Evolutionary conservation across 2,113 vertebrate genomes (phyloP).

Genomic region (Numida meleagris): DNA sequence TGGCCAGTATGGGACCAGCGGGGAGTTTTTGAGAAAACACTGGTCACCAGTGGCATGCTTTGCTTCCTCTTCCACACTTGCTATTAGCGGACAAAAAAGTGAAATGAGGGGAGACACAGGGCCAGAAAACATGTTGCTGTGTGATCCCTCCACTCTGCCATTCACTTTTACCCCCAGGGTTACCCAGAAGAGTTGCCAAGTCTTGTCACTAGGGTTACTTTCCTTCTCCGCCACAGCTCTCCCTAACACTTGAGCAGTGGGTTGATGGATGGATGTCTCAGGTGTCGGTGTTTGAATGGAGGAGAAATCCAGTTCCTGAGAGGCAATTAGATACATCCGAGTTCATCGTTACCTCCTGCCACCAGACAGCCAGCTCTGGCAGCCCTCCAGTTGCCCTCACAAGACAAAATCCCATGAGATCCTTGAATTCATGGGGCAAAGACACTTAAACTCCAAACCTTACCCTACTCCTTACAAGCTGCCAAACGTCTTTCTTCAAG

Average conservation of each 20-base stretch:
- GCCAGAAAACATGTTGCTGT: neutral
- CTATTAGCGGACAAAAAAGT: neutral
- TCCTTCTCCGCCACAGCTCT: neutral
- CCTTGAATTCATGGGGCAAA: neutral
- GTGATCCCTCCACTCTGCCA: neutral
- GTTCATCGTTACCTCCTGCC: neutral
- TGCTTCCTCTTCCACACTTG: neutral
- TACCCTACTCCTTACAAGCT: neutral
- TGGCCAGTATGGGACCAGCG: neutral
- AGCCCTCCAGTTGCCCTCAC: neutral
- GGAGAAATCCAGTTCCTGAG: neutral
- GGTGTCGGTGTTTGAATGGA: neutral
- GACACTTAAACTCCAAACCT: rapidly evolving
- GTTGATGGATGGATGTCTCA: neutral
- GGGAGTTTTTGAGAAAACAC: rapidly evolving
- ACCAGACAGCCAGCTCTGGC: neutral
- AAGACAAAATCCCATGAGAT: neutral
- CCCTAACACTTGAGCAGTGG: neutral
- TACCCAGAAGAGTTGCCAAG: neutral
- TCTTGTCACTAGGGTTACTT: neutral
- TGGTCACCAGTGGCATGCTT: rapidly evolving
- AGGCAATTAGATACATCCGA: neutral
- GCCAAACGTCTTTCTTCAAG: neutral
- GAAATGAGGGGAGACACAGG: neutral
- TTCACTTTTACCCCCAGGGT: neutral